Evolutionary conservation across 2,888 invertebrate genomes (phyloP).

Genomic region (Agriotes lineatus): DNA sequence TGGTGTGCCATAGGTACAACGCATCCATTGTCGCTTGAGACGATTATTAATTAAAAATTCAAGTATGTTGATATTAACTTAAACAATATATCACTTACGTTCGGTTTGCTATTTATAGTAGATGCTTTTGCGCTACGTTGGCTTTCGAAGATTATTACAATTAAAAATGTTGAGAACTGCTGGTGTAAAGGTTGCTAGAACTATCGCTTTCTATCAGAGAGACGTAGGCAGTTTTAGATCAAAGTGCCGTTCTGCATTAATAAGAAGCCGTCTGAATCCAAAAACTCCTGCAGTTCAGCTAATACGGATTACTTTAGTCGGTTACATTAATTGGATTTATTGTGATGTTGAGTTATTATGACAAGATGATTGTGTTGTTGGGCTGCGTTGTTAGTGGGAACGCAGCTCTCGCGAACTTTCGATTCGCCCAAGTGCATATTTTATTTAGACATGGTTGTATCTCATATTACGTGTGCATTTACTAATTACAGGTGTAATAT

Average conservation of each 20-base stretch:
- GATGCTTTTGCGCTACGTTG: no score
- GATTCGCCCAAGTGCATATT: not conserved
- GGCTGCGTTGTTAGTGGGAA: conserved; percentile 8
- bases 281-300: conserved; percentile 11
- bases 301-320: conserved; percentile 17
- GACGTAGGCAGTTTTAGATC: not conserved
- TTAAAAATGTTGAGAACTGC: no score
- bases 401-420: not conserved
- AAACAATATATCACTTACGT: no score
- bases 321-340: conserved; percentile 34
- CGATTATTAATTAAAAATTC: no score
- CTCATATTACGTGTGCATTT: conserved; percentile 12
- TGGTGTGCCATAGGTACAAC: no score
- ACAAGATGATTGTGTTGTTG: conserved; percentile 31
- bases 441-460: conserved; percentile 1
- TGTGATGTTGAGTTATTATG: conserved; percentile 36
- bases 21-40: no score
- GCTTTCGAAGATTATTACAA: no score
- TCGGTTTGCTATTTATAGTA: no score
- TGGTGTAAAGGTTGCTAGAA: no score
- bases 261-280: conserved; percentile 20
- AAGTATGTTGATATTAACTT: no score
- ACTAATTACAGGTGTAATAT: conserved; percentile 22
- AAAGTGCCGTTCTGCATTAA: not conserved
- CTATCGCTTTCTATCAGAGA: not conserved